phyloP scores from a whole-genome alignment of 2,113 vertebrate species.

The Protomyctophum bolini region DNA sequence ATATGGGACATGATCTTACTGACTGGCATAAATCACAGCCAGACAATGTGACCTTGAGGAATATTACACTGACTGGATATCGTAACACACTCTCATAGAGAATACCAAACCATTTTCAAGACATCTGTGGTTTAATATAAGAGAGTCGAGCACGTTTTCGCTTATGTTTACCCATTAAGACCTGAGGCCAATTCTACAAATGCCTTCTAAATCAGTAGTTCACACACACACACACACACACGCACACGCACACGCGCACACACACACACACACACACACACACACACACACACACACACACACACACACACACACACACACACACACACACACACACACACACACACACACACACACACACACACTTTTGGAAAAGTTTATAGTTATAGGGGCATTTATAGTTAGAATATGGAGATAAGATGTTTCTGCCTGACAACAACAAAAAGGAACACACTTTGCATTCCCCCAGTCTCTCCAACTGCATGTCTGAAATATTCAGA shows the following conservation, averaged over 20 bases:
- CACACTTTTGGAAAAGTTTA: neutral
- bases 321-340: neutral
- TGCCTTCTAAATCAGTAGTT: too few species aligned
- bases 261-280: neutral
- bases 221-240: too few species aligned
- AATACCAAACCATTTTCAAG: neutral
- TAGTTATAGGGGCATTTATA: too few species aligned
- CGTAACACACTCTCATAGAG: too few species aligned
- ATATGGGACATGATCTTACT: too few species aligned
- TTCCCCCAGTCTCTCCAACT: constrained; percentile 37
- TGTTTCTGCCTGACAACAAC: neutral
- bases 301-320: constrained; percentile 6
- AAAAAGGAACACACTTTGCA: constrained; percentile 26
- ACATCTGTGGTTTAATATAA: neutral
- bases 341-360: constrained; percentile 5
- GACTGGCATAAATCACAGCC: too few species aligned
- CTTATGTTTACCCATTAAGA: neutral
- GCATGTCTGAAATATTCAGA: constrained; percentile 46
- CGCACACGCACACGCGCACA: neutral
- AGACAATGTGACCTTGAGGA: too few species aligned
- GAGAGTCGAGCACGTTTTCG: too few species aligned
- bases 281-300: neutral
- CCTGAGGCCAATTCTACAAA: too few species aligned
- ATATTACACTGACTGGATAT: too few species aligned
- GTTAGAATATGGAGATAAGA: neutral